These are phyloP conservation scores for Frankliniella intonsa DNA, from an alignment of 2,888 invertebrate species.

Conservation along the genomic window DNA sequence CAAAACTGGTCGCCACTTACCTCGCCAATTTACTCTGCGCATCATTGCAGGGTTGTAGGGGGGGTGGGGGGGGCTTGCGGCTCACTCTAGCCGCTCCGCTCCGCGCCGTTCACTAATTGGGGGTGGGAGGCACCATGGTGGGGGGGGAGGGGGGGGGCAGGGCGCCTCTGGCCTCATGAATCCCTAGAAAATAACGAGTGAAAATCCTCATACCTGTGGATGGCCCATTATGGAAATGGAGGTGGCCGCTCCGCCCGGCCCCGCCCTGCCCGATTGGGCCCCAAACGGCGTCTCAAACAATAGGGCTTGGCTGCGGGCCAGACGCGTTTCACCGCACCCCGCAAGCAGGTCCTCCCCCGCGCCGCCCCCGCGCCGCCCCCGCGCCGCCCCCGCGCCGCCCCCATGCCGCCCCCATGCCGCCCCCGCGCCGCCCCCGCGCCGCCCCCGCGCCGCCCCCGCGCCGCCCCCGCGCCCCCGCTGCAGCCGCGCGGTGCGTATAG, in stretches of 20 bases:
- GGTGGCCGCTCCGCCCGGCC: background rate
- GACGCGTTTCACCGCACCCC: background rate
- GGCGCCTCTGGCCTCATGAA: background rate
- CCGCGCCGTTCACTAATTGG: constrained; percentile 13
- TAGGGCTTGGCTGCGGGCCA: constrained; percentile 11
- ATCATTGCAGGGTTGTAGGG: background rate
- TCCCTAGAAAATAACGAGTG: constrained; percentile 16
- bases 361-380: background rate
- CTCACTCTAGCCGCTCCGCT: background rate
- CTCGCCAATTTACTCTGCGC: constrained; percentile 5
- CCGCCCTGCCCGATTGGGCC: background rate
- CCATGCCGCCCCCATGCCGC: too few species aligned
- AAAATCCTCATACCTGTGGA: constrained; percentile 26
- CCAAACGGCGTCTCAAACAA: constrained; percentile 26
- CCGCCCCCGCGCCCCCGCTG: too few species aligned
- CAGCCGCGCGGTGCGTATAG: too few species aligned
- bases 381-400: background rate
- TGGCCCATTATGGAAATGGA: constrained; percentile 26
- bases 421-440: too few species aligned
- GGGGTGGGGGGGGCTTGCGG: background rate
- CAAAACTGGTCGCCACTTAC: background rate
- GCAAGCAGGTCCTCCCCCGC: background rate
- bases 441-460: too few species aligned
- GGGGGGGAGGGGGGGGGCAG: background rate
- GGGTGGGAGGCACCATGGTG: background rate